Percentiles rank a stretch among this genome's conserved stretches.
These are phyloP conservation scores for Gallinago solitaria DNA, from an alignment of 2,797 vertebrate species.

Conservation along the genomic window DNA sequence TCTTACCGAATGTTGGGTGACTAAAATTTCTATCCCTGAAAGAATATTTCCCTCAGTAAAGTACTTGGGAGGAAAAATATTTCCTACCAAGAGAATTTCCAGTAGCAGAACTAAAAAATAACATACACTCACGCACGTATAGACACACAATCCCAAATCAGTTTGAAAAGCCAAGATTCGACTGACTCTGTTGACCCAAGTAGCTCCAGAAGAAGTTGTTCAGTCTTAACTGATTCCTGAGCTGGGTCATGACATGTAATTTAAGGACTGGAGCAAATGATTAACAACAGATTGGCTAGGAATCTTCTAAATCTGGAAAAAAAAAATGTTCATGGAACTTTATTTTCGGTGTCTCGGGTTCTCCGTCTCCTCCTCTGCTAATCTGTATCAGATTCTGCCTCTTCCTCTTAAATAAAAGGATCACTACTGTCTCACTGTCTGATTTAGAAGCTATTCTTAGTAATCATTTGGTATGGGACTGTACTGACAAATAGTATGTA, in stretches of 20 bases:
- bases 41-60: neutral
- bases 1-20: neutral
- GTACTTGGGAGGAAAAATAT: neutral
- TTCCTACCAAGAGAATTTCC: neutral
- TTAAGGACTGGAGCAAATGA: constrained; percentile 19
- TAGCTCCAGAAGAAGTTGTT: neutral
- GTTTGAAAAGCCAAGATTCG: neutral
- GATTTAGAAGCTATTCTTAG: neutral
- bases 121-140: fast-evolving
- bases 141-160: neutral
- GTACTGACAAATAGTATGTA: neutral
- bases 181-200: neutral
- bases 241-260: neutral
- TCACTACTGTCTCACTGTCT: neutral
- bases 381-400: neutral
- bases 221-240: neutral
- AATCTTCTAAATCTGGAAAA: constrained; percentile 31
- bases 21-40: neutral
- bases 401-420: neutral
- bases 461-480: neutral
- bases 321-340: neutral
- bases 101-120: constrained; percentile 3
- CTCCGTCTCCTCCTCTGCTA: neutral
- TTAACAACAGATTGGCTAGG: constrained; percentile 39
- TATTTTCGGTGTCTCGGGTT: neutral